These are phyloP conservation scores for Acanthochromis polyacanthus DNA, from an alignment of 2,113 vertebrate genomes.

Conservation along the genomic window DNA sequence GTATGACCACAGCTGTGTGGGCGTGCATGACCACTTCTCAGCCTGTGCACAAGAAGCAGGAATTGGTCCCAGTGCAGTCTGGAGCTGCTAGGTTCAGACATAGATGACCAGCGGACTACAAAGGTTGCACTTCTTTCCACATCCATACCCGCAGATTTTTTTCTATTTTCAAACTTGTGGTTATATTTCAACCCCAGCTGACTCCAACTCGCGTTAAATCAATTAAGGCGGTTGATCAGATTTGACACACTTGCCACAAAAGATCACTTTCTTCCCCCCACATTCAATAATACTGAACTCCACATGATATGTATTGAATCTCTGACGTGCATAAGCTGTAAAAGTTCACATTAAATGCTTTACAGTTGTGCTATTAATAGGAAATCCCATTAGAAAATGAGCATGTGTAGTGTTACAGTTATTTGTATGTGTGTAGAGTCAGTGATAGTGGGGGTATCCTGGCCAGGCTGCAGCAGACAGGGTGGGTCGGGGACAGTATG, in stretches of 20 bases:
- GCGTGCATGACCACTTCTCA: too few species aligned
- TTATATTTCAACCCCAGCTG: not conserved
- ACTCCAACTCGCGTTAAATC: not conserved
- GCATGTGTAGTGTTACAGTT: not conserved
- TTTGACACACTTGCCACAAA: not conserved
- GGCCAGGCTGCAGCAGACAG: slow-evolving; percentile 23
- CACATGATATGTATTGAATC: not conserved
- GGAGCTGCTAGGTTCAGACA: too few species aligned
- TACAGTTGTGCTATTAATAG: too few species aligned
- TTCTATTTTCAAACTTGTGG: not conserved
- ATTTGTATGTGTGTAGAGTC: not conserved
- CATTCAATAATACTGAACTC: not conserved
- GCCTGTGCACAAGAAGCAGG: too few species aligned
- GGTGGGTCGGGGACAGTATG: slow-evolving; percentile 46
- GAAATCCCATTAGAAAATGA: not conserved
- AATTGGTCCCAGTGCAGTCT: too few species aligned
- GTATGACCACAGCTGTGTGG: too few species aligned
- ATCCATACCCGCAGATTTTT: not conserved
- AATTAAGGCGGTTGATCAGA: not conserved
- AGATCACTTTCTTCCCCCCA: not conserved
- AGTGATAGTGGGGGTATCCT: slow-evolving; percentile 26
- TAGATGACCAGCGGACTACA: too few species aligned
- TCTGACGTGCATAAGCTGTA: not conserved
- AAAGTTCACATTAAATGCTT: too few species aligned
- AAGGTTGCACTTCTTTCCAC: not conserved